Evolutionary conservation across 2,113 vertebrate species (phyloP).

Genomic region (Sceloporus undulatus): DNA sequence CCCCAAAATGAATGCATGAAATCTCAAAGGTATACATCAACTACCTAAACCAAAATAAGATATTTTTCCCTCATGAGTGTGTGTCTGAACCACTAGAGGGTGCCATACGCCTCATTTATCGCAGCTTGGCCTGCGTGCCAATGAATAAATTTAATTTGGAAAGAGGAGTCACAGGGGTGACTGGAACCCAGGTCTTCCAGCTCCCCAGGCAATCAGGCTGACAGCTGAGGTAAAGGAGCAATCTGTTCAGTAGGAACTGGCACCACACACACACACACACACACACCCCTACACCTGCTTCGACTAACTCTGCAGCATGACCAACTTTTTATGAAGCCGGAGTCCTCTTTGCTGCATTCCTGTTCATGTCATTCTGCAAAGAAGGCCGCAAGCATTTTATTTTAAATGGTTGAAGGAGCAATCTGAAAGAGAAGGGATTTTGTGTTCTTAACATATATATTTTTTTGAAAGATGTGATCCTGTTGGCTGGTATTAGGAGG

Average conservation of each 20-base stretch:
- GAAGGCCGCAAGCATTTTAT: background rate
- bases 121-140: background rate
- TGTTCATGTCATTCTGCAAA: slow-evolving; percentile 6
- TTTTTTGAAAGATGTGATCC: slow-evolving; percentile 18
- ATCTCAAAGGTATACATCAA: background rate
- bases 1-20: background rate
- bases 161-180: slow-evolving; percentile 38
- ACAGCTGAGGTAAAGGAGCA: slow-evolving; percentile 55
- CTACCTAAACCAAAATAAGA: background rate
- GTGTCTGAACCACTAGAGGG: slow-evolving; percentile 52
- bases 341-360: slow-evolving; percentile 20
- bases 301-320: slow-evolving; percentile 4
- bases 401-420: background rate
- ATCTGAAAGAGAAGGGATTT: background rate
- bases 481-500: slow-evolving; percentile 42
- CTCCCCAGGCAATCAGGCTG: slow-evolving; percentile 33
- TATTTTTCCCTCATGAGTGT: background rate
- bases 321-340: slow-evolving; percentile 45
- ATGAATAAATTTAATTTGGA: slow-evolving; percentile 49
- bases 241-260: background rate
- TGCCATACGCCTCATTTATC: slow-evolving; percentile 40
- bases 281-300: background rate
- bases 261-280: background rate
- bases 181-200: background rate
- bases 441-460: background rate